Evolutionary conservation across 1,140 invertebrate genomes (phyloP), one percentile per base, ranked within the genome.

Genomic region (Stegodyphus mimosarum): DNA sequence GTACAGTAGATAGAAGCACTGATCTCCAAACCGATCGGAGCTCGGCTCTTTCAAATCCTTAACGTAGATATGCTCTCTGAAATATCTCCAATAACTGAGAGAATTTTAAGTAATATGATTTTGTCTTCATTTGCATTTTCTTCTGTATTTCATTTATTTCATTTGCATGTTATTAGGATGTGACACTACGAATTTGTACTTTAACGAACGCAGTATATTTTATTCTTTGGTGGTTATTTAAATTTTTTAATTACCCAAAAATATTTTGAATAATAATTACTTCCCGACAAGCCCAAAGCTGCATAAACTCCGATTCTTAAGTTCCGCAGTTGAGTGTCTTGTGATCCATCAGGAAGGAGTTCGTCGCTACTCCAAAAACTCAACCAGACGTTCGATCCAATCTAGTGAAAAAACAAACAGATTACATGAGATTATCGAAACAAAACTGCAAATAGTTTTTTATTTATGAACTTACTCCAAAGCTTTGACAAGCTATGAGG

Each of bases 351-450:
- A 1, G 77, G 86, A 9, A 86, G 18, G 6, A 70, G 77, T 18
- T 15, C 53, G 48, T 86, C 86, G 6, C 60, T 83, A 49, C 86
- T 86, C 86, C 86, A 86, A 2, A 51, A 7, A 52, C 86, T 81
- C 63, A 86, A 33, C 86, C 86, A 86, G 2, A 86, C 64, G 53
- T 86, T 86, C 0, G 86, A 76, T 17, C 86, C 79, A 7, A 81
- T 73, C 86, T 86, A 49, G 33, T 11, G 52, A 2, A 66, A 15
- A 74, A 15, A 5, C 17, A 74, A 17, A 4, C 33, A 33, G 3
- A 33, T 33, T 33, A 33, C 33, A 33, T 33, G 33, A 33, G 3
- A 33, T 3, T 3, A 33, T 33, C 1, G 33, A 33, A 33, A 33
- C 33, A 33, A 33, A 33, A 33, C 33, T 33, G 33, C 33, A 33